A percentile compares a stretch with the other conserved stretches of the same genome.
phyloP scores from a whole-genome alignment of 2,888 invertebrate genomes.

The Polyploca ridens region DNA sequence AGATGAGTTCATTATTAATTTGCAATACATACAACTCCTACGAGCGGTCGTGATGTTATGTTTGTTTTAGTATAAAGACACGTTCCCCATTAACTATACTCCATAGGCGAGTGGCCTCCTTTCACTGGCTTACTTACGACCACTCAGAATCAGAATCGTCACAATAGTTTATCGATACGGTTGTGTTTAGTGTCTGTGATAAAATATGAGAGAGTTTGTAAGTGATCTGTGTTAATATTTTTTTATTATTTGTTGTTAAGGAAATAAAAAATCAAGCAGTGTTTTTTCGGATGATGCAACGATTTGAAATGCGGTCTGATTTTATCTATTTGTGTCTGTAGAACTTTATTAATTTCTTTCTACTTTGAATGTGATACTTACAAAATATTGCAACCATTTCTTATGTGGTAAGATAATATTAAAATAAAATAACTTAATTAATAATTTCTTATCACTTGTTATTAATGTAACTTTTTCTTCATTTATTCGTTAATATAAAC shows the following conservation, averaged over 20 bases:
- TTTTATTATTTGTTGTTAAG: neutral
- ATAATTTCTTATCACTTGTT: no score
- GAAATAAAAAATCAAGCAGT: neutral
- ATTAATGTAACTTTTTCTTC: no score
- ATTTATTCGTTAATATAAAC: no score
- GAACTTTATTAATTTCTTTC: neutral
- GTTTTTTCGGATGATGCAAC: neutral
- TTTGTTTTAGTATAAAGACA: conserved; percentile 1
- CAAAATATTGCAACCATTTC: neutral
- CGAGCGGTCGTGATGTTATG: neutral
- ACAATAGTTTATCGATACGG: conserved; percentile 24
- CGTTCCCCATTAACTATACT: conserved; percentile 17
- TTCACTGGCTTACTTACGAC: conserved; percentile 51
- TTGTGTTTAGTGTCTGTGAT: conserved; percentile 27
- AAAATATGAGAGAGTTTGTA: conserved; percentile 53
- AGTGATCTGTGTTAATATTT: conserved; percentile 32
- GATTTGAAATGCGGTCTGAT: neutral
- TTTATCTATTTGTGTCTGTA: neutral
- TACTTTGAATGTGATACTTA: neutral
- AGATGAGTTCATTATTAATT: neutral
- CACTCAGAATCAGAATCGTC: conserved; percentile 45
- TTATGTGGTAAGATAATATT: neutral
- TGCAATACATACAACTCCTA: neutral
- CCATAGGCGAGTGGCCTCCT: conserved; percentile 49
- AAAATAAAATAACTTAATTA: no score